These are phyloP conservation scores for Chanos chanos DNA, from an alignment of 2,797 vertebrate species.

Conservation along the genomic window DNA sequence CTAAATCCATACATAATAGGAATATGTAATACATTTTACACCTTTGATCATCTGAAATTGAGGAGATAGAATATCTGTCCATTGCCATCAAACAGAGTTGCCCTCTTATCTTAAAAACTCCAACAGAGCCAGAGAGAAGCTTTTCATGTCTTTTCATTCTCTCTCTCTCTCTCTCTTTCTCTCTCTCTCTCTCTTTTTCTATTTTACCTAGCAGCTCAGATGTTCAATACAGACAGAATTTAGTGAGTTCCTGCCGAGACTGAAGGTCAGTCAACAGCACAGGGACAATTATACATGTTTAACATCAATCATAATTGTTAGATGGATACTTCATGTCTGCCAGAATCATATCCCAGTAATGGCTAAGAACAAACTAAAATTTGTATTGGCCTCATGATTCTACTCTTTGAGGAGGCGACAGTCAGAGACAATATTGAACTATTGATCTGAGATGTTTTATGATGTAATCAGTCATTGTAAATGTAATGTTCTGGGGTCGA, in stretches of 20 bases:
- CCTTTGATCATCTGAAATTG: constrained; percentile 47
- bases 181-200: not conserved
- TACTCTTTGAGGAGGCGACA: constrained; percentile 20
- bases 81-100: constrained; percentile 39
- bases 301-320: constrained; percentile 15
- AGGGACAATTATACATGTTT: constrained; percentile 23
- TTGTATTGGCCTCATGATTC: constrained; percentile 16
- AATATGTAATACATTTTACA: constrained; percentile 45
- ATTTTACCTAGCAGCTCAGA: constrained; percentile 13
- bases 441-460: constrained; percentile 26
- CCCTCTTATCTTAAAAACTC: constrained; percentile 40
- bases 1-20: constrained; percentile 32
- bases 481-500: no score
- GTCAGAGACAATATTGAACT: no score
- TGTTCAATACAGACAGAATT: constrained; percentile 7
- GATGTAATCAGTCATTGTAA: constrained; percentile 22
- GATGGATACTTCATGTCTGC: not conserved
- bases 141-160: constrained; percentile 22
- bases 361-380: not conserved
- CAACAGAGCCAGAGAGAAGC: constrained; percentile 36
- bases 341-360: constrained; percentile 21
- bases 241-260: constrained; percentile 15
- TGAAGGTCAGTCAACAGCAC: constrained; percentile 17
- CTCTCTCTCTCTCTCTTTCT: not conserved
- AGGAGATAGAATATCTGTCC: constrained; percentile 41